phyloP scores from a whole-genome alignment of 2,113 vertebrate genomes.

The Tautogolabrus adspersus region DNA sequence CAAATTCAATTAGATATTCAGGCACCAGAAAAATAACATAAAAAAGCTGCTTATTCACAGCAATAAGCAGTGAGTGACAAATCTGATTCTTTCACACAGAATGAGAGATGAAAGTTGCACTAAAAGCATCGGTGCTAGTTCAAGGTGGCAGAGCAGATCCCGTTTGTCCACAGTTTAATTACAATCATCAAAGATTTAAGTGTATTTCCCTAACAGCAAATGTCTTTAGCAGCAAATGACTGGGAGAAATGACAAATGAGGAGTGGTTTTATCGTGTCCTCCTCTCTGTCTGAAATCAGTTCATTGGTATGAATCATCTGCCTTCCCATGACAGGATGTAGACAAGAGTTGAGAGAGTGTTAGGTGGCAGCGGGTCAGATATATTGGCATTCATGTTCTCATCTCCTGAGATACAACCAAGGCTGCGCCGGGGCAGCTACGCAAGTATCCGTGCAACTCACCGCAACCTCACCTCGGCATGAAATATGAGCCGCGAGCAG shows the following conservation, averaged over 20 bases:
- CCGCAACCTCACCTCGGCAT: conserved; percentile 32
- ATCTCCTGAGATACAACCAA: conserved; percentile 27
- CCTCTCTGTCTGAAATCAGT: background rate
- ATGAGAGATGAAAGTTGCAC: conserved; percentile 41
- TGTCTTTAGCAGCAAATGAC: background rate
- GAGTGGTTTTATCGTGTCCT: conserved; percentile 1
- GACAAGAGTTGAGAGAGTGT: conserved; percentile 32
- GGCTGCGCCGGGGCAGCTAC: background rate
- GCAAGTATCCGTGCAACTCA: conserved; percentile 15
- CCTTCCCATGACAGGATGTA: conserved; percentile 37
- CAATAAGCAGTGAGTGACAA: conserved; percentile 42
- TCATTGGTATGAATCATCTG: conserved; percentile 42
- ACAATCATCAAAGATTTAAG: background rate
- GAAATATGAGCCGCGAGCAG: conserved; percentile 54
- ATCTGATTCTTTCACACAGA: conserved; percentile 15
- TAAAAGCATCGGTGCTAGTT: conserved; percentile 28
- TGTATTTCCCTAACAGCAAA: background rate
- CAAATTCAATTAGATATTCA: background rate
- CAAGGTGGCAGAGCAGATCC: conserved; percentile 28
- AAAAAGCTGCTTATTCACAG: conserved; percentile 40
- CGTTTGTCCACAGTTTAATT: background rate
- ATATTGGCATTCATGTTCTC: conserved; percentile 40
- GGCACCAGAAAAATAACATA: conserved; percentile 17
- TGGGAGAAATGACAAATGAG: background rate
- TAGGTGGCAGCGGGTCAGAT: conserved; percentile 48